Evolutionary conservation across 2,113 vertebrate species (phyloP).

Genomic region (Caracal caracal): DNA sequence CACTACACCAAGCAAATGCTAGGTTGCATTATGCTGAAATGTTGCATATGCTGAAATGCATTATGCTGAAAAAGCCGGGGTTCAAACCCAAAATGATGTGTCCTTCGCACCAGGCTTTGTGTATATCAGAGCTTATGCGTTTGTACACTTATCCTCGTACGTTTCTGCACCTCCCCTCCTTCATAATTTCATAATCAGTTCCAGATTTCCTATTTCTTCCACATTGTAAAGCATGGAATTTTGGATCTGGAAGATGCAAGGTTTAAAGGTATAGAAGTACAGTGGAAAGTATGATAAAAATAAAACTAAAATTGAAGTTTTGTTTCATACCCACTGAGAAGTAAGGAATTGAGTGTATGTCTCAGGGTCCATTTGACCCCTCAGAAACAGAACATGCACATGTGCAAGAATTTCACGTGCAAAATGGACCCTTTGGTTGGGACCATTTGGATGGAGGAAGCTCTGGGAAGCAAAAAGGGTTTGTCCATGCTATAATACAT

Average conservation of each 20-base stretch:
- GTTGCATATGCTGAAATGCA: constrained; percentile 75
- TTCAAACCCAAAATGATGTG: constrained; percentile 78
- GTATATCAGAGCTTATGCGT: constrained; percentile 58
- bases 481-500: constrained; percentile 52
- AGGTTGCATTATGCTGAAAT: constrained; percentile 74
- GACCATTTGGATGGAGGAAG: neutral
- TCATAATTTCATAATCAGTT: constrained; percentile 82
- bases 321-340: constrained; percentile 45
- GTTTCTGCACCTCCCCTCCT: constrained; percentile 74
- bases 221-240: constrained; percentile 69
- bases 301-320: constrained; percentile 65
- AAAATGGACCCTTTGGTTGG: constrained; percentile 37
- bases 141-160: constrained; percentile 78
- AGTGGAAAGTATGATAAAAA: constrained; percentile 67
- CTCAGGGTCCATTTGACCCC: neutral
- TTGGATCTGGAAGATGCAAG: constrained; percentile 72
- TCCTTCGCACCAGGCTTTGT: constrained; percentile 77
- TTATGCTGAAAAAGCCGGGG: constrained; percentile 77
- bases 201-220: constrained; percentile 84
- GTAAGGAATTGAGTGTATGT: constrained; percentile 13
- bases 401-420: neutral
- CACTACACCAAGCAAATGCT: constrained; percentile 72
- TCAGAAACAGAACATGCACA: neutral
- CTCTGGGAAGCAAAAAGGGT: constrained; percentile 35
- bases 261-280: constrained; percentile 67